Evolutionary conservation across 2,888 invertebrate genomes (phyloP).

Genomic region (Drosophila borealis): DNA sequence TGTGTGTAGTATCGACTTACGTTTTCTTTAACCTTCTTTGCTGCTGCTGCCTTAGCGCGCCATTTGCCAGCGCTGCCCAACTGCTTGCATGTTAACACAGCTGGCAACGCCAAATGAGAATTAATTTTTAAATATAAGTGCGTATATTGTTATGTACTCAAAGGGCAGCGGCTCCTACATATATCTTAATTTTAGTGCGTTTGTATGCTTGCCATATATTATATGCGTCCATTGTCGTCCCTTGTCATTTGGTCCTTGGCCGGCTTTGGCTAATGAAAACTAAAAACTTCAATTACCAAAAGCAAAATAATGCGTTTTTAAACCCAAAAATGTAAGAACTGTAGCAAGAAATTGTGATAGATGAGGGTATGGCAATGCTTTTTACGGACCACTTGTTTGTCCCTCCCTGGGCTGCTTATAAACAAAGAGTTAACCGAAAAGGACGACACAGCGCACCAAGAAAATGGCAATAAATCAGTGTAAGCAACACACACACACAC

Average conservation of each 20-base stretch:
- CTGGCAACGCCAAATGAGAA: conserved; percentile 19
- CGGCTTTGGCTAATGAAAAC: conserved; percentile 74
- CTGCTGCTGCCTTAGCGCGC: background rate
- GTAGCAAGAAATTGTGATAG: conserved; percentile 77
- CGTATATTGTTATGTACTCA: background rate
- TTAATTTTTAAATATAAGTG: conserved; percentile 7
- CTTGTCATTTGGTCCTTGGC: conserved; percentile 44
- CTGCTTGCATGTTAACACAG: conserved; percentile 5
- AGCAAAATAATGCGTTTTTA: conserved; percentile 74
- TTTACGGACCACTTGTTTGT: conserved; percentile 78
- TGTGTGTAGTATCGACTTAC: conserved; percentile 59
- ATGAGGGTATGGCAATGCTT: conserved; percentile 76
- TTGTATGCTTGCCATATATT: conserved; percentile 41
- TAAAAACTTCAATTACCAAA: conserved; percentile 81
- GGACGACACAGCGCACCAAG: conserved; percentile 41
- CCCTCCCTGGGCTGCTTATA: conserved; percentile 64
- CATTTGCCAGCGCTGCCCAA: conserved; percentile 19
- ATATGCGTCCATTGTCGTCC: conserved; percentile 46
- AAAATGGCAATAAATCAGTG: conserved; percentile 83
- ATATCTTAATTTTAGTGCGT: conserved; percentile 62
- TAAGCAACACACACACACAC: conserved; percentile 50
- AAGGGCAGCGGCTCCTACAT: conserved; percentile 30
- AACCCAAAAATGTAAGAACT: conserved; percentile 71
- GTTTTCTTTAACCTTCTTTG: conserved; percentile 14
- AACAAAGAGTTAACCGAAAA: conserved; percentile 79